Base-by-base conservation (phyloP, 2,888 invertebrate genomes). In the Julus scandinavius region DNA sequence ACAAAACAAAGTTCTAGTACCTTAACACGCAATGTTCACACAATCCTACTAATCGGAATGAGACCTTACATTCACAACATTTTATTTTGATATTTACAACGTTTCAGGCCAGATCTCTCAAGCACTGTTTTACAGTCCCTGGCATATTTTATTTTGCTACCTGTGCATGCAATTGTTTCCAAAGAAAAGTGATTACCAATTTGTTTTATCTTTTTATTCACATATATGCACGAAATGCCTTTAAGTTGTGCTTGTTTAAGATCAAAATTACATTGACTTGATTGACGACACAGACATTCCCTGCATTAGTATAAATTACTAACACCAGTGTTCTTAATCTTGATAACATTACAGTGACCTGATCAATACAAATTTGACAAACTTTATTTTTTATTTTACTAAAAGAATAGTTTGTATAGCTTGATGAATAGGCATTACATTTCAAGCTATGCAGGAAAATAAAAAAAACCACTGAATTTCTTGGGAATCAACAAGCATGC, bases 11-110 rank as follows among this genome's bases (percentile, higher is more conserved):
- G n/a, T 72, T 5, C 72, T 72, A 72, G 20, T 72, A 72, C 20
- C n/a, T 72, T 72, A 72, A 29, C 72, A 72, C 72, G 2, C 29
- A 72, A 9, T 72, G 72, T 72, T 72, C 72, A 72, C 72, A 72
- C 72, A 72, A 20, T 0, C 20, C 72, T 7, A 72, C 72, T 72
- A 72, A 29, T 11, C 54, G 11, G 6, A 2, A 72, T 20, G 45
- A 45, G 7, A 0, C 9, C 20, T 29, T 20, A 20, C n/a, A 63
- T 20, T 9, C 72, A 72, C 29, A 72, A 9, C 29, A 72, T 72
- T 72, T 72, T 72, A 63, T 9, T 54, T 11, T 54, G 7, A 63
- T n/a, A 20, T 4, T 63, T n/a, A n/a, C 63, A 17, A 72, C n/a
- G 20, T n/a, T 72, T 72, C 29, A n/a, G 1, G 72, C 72, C 72